phyloP scores from a whole-genome alignment of 2,888 invertebrate genomes.

The Apamea sordens region DNA sequence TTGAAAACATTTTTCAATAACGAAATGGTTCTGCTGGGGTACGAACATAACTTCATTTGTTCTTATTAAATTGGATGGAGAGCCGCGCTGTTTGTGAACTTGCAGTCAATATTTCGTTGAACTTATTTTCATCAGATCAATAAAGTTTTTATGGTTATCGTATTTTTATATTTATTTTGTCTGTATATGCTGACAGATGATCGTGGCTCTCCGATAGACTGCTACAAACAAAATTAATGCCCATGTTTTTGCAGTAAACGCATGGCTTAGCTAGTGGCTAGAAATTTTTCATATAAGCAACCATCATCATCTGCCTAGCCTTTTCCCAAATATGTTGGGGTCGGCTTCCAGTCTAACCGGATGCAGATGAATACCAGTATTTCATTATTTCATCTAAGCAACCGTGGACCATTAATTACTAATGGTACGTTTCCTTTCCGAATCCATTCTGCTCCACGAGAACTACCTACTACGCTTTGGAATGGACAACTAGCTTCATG shows the following conservation, averaged over 20 bases:
- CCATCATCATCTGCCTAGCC: no score
- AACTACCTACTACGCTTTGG: neutral
- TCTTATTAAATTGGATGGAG: slow-evolving; percentile 62
- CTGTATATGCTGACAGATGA: neutral
- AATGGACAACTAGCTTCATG: neutral
- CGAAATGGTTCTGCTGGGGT: slow-evolving; percentile 55
- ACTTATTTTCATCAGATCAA: slow-evolving; percentile 38
- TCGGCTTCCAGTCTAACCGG: no score
- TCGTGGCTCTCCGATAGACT: neutral
- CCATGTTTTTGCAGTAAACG: neutral
- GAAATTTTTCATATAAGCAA: no score
- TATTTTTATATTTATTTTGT: slow-evolving; percentile 28
- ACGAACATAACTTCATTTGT: slow-evolving; percentile 62
- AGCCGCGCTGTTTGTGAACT: slow-evolving; percentile 33
- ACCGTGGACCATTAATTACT: no score
- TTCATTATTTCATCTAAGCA: no score
- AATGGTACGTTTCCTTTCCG: neutral
- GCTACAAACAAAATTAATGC: neutral
- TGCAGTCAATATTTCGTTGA: slow-evolving; percentile 33
- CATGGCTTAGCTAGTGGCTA: neutral
- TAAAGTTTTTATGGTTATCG: slow-evolving; percentile 33
- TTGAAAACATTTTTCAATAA: slow-evolving; percentile 68
- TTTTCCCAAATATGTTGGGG: no score
- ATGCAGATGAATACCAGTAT: no score
- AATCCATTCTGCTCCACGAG: neutral